Evolutionary conservation across 2,888 invertebrate genomes (phyloP).

Genomic region (Diplazon laetatorius): DNA sequence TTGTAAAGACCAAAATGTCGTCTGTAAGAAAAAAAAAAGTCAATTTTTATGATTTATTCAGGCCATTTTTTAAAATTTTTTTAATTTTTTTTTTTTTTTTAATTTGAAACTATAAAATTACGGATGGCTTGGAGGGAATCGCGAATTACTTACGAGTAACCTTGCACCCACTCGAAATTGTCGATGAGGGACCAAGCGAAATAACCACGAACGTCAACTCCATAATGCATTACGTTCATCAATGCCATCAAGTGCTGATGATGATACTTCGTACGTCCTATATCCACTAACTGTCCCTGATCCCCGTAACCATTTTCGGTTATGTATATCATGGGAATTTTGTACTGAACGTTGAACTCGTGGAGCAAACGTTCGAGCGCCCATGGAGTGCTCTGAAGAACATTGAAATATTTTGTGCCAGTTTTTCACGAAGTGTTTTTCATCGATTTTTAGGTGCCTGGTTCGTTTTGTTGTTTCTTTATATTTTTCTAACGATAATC

Average conservation of each 20-base stretch:
- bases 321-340: conserved; percentile 85
- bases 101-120: too few relatives aligned
- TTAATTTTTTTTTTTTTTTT: too few relatives aligned
- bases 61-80: too few relatives aligned
- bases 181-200: conserved; percentile 92
- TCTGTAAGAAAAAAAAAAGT: too few relatives aligned
- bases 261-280: conserved; percentile 80
- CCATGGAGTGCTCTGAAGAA: conserved; percentile 85
- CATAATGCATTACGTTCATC: conserved; percentile 68
- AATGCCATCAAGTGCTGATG: conserved; percentile 74
- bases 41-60: too few relatives aligned
- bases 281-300: conserved; percentile 83
- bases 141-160: conserved; percentile 86
- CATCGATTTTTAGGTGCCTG: too few relatives aligned
- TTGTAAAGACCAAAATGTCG: conserved; percentile 87
- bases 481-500: too few relatives aligned
- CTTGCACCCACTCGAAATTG: conserved; percentile 91
- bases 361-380: conserved; percentile 85
- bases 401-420: not conserved
- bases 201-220: conserved; percentile 84
- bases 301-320: conserved; percentile 86
- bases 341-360: conserved; percentile 83
- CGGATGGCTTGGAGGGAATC: too few relatives aligned
- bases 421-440: too few relatives aligned
- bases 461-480: too few relatives aligned